Evolutionary conservation across 1,140 invertebrate species (phyloP).

Genomic region (Cephus cinctus): DNA sequence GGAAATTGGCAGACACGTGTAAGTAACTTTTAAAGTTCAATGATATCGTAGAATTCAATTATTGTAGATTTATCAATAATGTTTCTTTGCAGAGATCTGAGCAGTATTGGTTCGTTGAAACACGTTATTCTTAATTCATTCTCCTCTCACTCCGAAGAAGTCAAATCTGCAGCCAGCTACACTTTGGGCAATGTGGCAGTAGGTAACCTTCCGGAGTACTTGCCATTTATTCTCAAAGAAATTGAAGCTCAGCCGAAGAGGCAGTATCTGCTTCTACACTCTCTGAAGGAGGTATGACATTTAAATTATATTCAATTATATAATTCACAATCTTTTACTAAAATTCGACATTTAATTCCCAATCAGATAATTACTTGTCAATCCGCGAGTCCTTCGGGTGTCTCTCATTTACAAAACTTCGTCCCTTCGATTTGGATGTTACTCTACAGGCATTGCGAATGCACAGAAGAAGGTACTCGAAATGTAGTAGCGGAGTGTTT

Average conservation of each 20-base stretch:
- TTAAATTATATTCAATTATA: constrained; percentile 4
- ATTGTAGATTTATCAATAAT: background rate
- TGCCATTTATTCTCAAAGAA: constrained; percentile 93
- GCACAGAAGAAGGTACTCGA: constrained; percentile 93
- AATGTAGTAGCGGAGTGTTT: constrained; percentile 99
- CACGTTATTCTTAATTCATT: constrained; percentile 77
- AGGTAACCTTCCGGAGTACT: constrained; percentile 90
- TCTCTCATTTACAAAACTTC: constrained; percentile 80
- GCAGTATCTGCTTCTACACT: constrained; percentile 95
- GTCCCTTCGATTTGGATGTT: constrained; percentile 87
- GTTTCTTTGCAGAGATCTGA: constrained; percentile 76
- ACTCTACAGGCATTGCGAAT: constrained; percentile 92
- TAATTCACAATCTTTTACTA: too few species aligned
- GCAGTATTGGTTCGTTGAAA: constrained; percentile 71
- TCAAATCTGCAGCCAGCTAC: constrained; percentile 96
- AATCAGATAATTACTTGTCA: constrained; percentile 85
- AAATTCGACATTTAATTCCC: constrained; percentile 12
- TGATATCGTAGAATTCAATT: background rate
- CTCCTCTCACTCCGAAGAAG: constrained; percentile 76
- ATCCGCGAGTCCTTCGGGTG: constrained; percentile 72
- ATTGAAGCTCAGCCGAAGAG: constrained; percentile 91
- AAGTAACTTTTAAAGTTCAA: constrained; percentile 44
- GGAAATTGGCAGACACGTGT: constrained; percentile 94
- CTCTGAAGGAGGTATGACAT: constrained; percentile 91
- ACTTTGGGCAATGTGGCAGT: constrained; percentile 93